Base-by-base conservation (phyloP, 2,888 invertebrate species). In the Campaea margaritaria region DNA sequence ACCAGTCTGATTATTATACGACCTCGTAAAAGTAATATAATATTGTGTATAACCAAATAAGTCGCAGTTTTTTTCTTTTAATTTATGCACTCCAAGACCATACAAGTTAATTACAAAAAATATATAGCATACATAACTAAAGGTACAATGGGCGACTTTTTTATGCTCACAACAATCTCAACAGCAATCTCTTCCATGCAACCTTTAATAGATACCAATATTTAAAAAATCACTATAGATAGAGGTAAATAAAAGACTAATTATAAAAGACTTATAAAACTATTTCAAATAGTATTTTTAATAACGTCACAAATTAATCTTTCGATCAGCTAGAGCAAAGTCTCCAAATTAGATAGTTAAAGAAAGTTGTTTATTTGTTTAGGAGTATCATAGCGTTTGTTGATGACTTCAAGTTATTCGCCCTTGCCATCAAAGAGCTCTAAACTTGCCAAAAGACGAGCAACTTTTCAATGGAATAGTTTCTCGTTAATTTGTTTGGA, bases 391-490 rank as follows among this genome's bases (percentile, higher is more conserved):
- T 53, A 64, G 38, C 52, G 60, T 51, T 56, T 59, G 46, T 16
- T 60, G 62, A 62, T 63, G 63, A 63, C 61, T 65, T 55, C 53
- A 58, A 67, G 62, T 42, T 62, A 55, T 59, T 68, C 45, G 64
- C 59, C 64, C 64, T 64, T 65, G 58, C 15, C 47, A 58, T 62
- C 58, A 57, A 64, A 68, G 64, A 60, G 60, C 45, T 65, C 52
- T 52, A 52, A 68, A 60, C 62, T 64, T 62, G 31, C 59, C 56
- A 60, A 64, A 63, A 58, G 64, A 58, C 60, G 54, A 48, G 58
- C 42, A 68, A 58, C 64, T 64, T 66, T 67, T 66, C 64, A 67
- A 69, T 67, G 58, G 61, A 68, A 71, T 71, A 71, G 71, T 69
- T 69, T 64, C 65, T 58, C 66, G 53, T 63, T 71, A 69, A 71